Evolutionary conservation across 2,888 invertebrate genomes (phyloP).

Genomic region (Ennomos erosarius): DNA sequence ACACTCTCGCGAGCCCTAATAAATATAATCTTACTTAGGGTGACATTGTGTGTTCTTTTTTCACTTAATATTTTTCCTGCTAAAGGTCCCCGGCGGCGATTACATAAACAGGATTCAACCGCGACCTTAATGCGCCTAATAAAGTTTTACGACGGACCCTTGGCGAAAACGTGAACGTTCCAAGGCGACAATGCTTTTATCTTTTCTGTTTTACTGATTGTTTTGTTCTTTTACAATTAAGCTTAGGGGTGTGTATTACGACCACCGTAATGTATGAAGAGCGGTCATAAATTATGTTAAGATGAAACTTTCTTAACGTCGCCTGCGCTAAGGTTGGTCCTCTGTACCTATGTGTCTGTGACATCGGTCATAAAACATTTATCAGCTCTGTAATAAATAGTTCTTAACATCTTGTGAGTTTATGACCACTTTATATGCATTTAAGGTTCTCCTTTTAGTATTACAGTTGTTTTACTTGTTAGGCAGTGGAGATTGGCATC

Average conservation of each 20-base stretch:
- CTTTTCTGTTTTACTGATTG: constrained; percentile 82
- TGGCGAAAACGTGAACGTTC: constrained; percentile 81
- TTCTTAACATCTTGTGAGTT: constrained; percentile 15
- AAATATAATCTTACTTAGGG: constrained; percentile 74
- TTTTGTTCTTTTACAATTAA: constrained; percentile 74
- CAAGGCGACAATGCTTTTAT: constrained; percentile 84
- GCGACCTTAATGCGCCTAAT: constrained; percentile 84
- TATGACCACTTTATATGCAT: constrained; percentile 16
- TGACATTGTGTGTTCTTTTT: constrained; percentile 79
- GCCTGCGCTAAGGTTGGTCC: no score
- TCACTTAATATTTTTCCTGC: constrained; percentile 83
- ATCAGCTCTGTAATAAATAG: constrained; percentile 22
- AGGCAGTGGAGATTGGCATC: constrained; percentile 1
- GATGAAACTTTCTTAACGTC: constrained; percentile 11
- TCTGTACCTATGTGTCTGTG: constrained; percentile 14
- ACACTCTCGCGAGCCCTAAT: constrained; percentile 50
- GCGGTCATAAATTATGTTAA: constrained; percentile 16
- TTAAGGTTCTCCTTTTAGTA: background rate
- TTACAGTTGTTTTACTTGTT: constrained; percentile 1
- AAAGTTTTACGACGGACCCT: constrained; percentile 84
- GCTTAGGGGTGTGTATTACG: constrained; percentile 53
- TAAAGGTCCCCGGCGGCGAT: constrained; percentile 82
- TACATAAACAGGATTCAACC: constrained; percentile 85
- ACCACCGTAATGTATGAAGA: constrained; percentile 30
- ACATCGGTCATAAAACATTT: constrained; percentile 20